Percentiles rank a stretch among this genome's conserved stretches.
phyloP scores from a whole-genome alignment of 2,113 vertebrate genomes.

The Chaenocephalus aceratus region DNA sequence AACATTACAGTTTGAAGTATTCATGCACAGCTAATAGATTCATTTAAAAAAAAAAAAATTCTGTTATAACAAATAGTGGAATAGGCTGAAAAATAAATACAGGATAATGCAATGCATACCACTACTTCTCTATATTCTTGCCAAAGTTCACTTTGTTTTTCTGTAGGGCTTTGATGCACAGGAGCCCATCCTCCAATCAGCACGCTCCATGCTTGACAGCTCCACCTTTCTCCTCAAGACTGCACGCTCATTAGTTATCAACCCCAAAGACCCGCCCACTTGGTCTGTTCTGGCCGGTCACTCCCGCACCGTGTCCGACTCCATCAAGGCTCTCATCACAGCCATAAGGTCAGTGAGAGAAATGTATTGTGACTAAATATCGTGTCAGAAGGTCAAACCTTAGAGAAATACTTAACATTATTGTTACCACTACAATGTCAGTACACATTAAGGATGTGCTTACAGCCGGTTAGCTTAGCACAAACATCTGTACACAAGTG shows the following conservation, averaged over 20 bases:
- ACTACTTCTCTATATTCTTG: background rate
- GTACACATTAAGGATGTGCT: background rate
- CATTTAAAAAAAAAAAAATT: too few species aligned
- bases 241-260: slow-evolving; percentile 94
- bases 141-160: background rate
- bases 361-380: background rate
- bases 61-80: background rate
- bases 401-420: background rate
- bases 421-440: background rate
- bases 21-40: background rate
- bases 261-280: slow-evolving; percentile 96
- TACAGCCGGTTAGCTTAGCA: background rate
- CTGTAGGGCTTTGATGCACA: slow-evolving; percentile 92
- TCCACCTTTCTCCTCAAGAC: slow-evolving; percentile 93
- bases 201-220: slow-evolving; percentile 95
- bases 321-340: slow-evolving; percentile 98
- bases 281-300: slow-evolving; percentile 97
- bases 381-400: background rate
- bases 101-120: background rate
- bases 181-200: slow-evolving; percentile 94
- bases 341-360: slow-evolving; percentile 91
- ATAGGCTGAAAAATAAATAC: background rate
- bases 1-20: background rate
- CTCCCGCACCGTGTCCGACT: slow-evolving; percentile 96
- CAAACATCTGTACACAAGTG: background rate